phyloP scores from a whole-genome alignment of 2,113 vertebrate genomes.

The Kryptolebias marmoratus region DNA sequence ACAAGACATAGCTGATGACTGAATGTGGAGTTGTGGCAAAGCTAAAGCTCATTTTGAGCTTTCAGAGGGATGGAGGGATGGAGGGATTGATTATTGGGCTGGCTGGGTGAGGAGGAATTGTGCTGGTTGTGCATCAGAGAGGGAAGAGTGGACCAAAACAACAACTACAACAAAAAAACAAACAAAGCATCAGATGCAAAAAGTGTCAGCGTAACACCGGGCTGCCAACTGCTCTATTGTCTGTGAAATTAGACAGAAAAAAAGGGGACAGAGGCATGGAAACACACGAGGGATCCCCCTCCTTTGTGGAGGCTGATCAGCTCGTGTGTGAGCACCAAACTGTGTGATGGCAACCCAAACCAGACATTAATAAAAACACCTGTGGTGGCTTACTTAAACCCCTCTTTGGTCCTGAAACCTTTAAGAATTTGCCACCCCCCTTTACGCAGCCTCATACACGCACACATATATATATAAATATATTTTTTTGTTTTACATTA shows the following conservation, averaged over 20 bases:
- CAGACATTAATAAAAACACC: constrained; percentile 19
- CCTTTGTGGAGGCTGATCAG: constrained; percentile 37
- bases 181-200: constrained; percentile 51
- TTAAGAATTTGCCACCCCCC: constrained; percentile 5
- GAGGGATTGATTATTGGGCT: background rate
- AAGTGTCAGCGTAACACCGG: constrained; percentile 56
- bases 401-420: background rate
- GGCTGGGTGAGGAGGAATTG: constrained; percentile 14
- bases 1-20: background rate
- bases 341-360: background rate
- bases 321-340: constrained; percentile 19
- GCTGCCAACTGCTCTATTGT: constrained; percentile 52
- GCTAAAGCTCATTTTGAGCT: constrained; percentile 1
- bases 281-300: constrained; percentile 5
- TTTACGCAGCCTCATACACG: background rate
- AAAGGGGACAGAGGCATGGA: background rate
- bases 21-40: background rate
- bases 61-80: background rate
- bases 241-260: constrained; percentile 6
- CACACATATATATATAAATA: too few relatives aligned
- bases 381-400: background rate
- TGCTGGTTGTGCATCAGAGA: constrained; percentile 18
- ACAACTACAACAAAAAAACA: too few relatives aligned
- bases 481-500: constrained; percentile 33
- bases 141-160: constrained; percentile 30